A percentile compares a stretch with the other conserved stretches of the same genome.
These are phyloP conservation scores for Cephalopachus bancanus DNA, from an alignment of 2,797 vertebrate genomes.

Conservation along the genomic window DNA sequence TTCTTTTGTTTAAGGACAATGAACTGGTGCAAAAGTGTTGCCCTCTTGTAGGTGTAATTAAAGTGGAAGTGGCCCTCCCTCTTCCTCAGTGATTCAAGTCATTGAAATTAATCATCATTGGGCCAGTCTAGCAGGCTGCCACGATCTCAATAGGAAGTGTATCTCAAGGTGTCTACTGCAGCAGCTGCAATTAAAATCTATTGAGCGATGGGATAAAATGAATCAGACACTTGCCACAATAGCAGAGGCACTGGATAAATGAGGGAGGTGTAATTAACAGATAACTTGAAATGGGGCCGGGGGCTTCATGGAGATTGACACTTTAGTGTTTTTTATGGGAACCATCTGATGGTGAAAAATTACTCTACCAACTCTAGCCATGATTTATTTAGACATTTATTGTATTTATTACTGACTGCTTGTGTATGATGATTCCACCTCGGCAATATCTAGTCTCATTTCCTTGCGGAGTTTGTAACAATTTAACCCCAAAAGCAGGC, in stretches of 20 bases:
- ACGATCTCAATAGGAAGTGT: slow-evolving; percentile 52
- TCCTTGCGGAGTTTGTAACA: slow-evolving; percentile 44
- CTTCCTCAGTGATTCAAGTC: slow-evolving; percentile 61
- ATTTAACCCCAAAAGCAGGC: slow-evolving; percentile 23
- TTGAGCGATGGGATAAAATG: slow-evolving; percentile 57
- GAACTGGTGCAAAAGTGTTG: slow-evolving; percentile 17
- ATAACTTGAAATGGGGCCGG: slow-evolving; percentile 35
- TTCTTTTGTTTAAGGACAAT: slow-evolving; percentile 76
- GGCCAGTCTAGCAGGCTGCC: slow-evolving; percentile 69
- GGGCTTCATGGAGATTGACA: slow-evolving; percentile 35
- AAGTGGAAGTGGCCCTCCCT: slow-evolving; percentile 65
- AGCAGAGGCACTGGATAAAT: slow-evolving; percentile 12
- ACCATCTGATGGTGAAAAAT: slow-evolving; percentile 61
- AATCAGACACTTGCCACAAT: slow-evolving; percentile 59
- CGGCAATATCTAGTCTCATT: slow-evolving; percentile 54
- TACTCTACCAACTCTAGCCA: slow-evolving; percentile 14
- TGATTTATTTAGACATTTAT: slow-evolving; percentile 69
- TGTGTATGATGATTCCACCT: not conserved
- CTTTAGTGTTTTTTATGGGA: not conserved
- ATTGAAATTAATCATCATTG: slow-evolving; percentile 74
- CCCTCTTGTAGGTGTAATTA: slow-evolving; percentile 63
- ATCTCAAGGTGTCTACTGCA: slow-evolving; percentile 67
- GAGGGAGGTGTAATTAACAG: slow-evolving; percentile 66
- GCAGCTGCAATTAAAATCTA: slow-evolving; percentile 80
- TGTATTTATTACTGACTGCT: slow-evolving; percentile 47